Conservation (phyloP, 2,797 vertebrate genomes). For the Poliocrania exsul region DNA sequence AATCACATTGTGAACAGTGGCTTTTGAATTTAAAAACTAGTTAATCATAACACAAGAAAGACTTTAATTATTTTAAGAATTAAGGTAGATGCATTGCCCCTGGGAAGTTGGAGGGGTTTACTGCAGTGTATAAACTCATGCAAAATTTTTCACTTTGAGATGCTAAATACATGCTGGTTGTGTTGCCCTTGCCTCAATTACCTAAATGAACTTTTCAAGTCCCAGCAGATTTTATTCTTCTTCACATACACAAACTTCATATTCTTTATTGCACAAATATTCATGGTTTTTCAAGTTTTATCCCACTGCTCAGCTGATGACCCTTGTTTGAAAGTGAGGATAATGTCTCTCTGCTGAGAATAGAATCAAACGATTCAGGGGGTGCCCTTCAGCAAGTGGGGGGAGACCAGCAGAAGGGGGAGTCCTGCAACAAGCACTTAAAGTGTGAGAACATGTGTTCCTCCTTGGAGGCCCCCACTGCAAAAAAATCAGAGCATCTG, state of each 20-base stretch:
- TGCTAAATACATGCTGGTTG: background rate
- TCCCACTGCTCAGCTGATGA: background rate
- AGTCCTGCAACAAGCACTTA: background rate
- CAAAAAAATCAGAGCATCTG: background rate
- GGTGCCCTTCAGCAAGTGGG: background rate
- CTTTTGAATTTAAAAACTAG: background rate
- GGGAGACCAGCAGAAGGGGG: background rate
- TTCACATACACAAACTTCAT: background rate
- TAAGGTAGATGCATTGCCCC: background rate
- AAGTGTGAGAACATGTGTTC: background rate
- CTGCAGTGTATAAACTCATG: background rate
- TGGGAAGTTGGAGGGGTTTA: background rate
- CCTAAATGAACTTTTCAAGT: background rate
- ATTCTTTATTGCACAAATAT: background rate
- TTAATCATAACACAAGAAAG: background rate
- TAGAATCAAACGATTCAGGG: accelerated
- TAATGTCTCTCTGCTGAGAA: background rate
- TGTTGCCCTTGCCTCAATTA: background rate
- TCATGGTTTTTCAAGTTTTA: background rate
- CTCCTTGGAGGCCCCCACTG: background rate
- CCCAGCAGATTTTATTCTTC: background rate
- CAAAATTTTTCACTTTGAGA: background rate
- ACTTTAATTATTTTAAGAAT: background rate
- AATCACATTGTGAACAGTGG: background rate
- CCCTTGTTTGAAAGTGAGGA: background rate